Conservation (phyloP, 2,113 vertebrate species). For the Orthonyx spaldingii region DNA sequence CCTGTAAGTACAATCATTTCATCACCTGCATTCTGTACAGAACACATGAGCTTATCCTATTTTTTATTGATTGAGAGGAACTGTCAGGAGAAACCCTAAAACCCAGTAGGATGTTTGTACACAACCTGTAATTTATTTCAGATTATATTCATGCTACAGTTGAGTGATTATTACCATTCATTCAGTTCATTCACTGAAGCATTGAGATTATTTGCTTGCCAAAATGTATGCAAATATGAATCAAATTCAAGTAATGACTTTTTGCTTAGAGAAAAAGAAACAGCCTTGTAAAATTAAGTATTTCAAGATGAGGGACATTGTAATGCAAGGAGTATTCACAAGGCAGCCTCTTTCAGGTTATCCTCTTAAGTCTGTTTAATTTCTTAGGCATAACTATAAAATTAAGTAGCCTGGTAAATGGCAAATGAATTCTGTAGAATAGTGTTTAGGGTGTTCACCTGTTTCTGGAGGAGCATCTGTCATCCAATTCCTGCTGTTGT, state of each 20-base stretch:
- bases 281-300: not conserved
- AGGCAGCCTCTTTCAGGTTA: not conserved
- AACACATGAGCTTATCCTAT: not conserved
- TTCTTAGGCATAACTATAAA: not conserved
- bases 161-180: not conserved
- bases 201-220: not conserved
- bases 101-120: not conserved
- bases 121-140: not conserved
- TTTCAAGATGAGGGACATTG: not conserved
- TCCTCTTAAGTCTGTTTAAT: not conserved
- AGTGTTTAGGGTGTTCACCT: not conserved
- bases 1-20: slow-evolving; percentile 73
- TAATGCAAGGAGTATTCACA: not conserved
- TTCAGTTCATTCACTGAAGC: not conserved
- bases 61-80: not conserved
- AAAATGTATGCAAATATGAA: not conserved
- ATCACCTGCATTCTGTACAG: not conserved
- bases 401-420: not conserved
- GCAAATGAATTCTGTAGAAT: not conserved
- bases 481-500: not conserved
- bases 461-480: not conserved
- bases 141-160: not conserved
- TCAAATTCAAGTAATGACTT: not conserved
- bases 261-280: not conserved
- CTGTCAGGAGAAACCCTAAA: not conserved